A percentile compares a stretch with the other conserved stretches of the same genome.
These are phyloP conservation scores for Ennomos fuscantarius DNA, from an alignment of 2,888 invertebrate species.

Conservation along the genomic window DNA sequence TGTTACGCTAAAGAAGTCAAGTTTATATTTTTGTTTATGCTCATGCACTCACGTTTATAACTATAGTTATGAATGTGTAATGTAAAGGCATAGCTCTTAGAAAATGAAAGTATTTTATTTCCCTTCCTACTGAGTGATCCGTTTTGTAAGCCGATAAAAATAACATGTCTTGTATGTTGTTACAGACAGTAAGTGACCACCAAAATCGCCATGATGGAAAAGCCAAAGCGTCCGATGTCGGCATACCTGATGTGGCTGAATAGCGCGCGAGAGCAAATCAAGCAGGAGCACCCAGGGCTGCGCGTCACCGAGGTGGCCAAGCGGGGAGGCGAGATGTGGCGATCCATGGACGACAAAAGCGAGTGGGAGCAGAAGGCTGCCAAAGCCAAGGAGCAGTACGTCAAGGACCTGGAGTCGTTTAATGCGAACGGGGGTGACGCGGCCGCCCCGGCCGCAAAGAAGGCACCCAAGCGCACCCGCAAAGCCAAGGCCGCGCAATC, in stretches of 20 bases:
- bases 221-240: conserved; percentile 94
- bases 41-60: no score
- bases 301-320: conserved; percentile 95
- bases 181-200: conserved; percentile 1
- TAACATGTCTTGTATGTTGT: conserved; percentile 15
- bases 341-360: conserved; percentile 91
- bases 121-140: no score
- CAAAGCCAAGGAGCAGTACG: conserved; percentile 93
- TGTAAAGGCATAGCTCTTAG: no score
- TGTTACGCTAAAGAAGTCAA: no score
- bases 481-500: conserved; percentile 51
- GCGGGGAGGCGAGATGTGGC: conserved; percentile 96
- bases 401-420: conserved; percentile 92
- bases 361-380: conserved; percentile 94
- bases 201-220: conserved; percentile 85
- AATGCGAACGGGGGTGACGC: conserved; percentile 86
- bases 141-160: no score
- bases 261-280: conserved; percentile 91
- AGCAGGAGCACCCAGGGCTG: conserved; percentile 93
- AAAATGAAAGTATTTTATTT: no score
- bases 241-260: conserved; percentile 97
- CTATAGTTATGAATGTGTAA: no score
- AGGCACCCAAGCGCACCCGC: conserved; percentile 75
- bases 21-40: no score
- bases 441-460: conserved; percentile 61